Conservation (phyloP, 2,797 vertebrate species). For the Apogon hyalosoma region DNA sequence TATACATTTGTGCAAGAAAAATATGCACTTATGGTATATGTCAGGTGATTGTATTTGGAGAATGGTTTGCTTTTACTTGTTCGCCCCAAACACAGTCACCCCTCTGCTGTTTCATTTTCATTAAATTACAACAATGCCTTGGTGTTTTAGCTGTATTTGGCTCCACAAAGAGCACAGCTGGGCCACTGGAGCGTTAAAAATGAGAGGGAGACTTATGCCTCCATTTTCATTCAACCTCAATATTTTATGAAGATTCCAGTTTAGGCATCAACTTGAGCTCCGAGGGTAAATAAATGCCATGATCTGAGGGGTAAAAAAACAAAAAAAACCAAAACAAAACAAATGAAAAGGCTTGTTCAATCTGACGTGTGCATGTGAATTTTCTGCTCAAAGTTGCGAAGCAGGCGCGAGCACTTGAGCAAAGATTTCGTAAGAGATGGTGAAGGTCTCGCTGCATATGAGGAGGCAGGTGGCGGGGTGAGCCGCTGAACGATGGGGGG, state of each 20-base stretch:
- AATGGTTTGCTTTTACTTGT: neutral
- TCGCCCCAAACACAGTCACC: neutral
- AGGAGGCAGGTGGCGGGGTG: constrained; percentile 62
- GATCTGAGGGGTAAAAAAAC: constrained; percentile 15
- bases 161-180: constrained; percentile 55
- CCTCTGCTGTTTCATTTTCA: neutral
- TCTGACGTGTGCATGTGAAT: neutral
- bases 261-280: constrained; percentile 44
- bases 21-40: neutral
- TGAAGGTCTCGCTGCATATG: constrained; percentile 48
- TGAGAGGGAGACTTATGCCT: constrained; percentile 46
- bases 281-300: constrained; percentile 22
- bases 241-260: constrained; percentile 78
- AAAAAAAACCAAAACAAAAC: no score
- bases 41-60: neutral
- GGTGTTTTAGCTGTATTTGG: constrained; percentile 14
- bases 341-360: neutral
- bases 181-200: constrained; percentile 47
- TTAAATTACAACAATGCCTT: neutral
- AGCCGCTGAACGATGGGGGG: constrained; percentile 47
- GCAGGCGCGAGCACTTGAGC: no score
- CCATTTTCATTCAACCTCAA: constrained; percentile 71
- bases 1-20: neutral
- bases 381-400: neutral
- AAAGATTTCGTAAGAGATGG: constrained; percentile 32